A percentile compares a stretch with the other conserved stretches of the same genome.
Conservation (phyloP, 2,888 invertebrate genomes). For the Pycnomerus fuliginosus region DNA sequence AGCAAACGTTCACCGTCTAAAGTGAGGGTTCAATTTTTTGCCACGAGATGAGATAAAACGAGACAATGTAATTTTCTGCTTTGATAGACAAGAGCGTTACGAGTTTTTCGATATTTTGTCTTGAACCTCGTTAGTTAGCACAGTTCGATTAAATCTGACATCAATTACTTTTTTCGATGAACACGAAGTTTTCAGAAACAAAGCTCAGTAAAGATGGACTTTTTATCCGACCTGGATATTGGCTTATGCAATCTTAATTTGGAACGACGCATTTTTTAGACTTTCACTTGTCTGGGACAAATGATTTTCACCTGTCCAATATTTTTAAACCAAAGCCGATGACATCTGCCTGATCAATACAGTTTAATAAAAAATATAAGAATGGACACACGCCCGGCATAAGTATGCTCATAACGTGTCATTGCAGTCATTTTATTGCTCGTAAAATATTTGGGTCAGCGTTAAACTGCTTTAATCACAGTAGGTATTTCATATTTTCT, state of each 20-base stretch:
- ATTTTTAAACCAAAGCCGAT: slow-evolving; percentile 23
- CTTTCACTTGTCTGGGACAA: slow-evolving; percentile 24
- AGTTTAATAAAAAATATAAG: not conserved
- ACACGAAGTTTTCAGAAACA: slow-evolving; percentile 11
- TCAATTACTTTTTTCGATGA: slow-evolving; percentile 32
- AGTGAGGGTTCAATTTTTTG: slow-evolving; percentile 27
- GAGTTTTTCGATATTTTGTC: slow-evolving; percentile 36
- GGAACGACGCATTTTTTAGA: slow-evolving; percentile 18
- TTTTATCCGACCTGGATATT: slow-evolving; percentile 1
- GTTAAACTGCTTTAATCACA: too few relatives aligned
- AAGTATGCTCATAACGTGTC: too few relatives aligned
- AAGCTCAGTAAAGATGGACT: slow-evolving; percentile 10
- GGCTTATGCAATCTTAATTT: slow-evolving; percentile 13
- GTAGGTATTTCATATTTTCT: too few relatives aligned
- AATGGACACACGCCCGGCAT: too few relatives aligned
- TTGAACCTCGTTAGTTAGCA: slow-evolving; percentile 38
- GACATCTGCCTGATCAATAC: slow-evolving; percentile 22
- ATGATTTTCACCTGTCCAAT: slow-evolving; percentile 22
- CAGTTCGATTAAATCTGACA: slow-evolving; percentile 32
- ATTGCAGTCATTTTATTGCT: too few relatives aligned
- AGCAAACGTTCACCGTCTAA: slow-evolving; percentile 34
- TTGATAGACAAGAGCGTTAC: slow-evolving; percentile 47
- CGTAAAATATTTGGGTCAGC: too few relatives aligned
- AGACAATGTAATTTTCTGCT: slow-evolving; percentile 52
- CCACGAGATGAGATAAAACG: slow-evolving; percentile 42